phyloP scores from a whole-genome alignment of 2,113 vertebrate genomes.

The Proterorhinus semilunaris region DNA sequence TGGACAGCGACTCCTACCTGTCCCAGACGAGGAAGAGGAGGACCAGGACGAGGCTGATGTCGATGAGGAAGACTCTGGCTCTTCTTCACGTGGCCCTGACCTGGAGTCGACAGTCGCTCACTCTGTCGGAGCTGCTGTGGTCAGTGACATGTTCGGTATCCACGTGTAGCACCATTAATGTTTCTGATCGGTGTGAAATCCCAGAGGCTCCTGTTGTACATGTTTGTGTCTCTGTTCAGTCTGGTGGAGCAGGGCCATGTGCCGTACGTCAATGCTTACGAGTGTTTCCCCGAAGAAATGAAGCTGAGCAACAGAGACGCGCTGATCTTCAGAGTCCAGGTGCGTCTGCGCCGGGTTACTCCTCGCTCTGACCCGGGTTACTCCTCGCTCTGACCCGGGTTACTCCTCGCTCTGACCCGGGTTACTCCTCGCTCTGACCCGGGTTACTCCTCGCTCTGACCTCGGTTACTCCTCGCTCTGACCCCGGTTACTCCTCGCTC shows the following conservation, averaged over 20 bases:
- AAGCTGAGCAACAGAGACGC: slow-evolving; percentile 54
- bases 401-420: neutral
- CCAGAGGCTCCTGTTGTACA: neutral
- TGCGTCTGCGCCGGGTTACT: slow-evolving; percentile 17
- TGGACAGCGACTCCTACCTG: neutral
- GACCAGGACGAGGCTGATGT: slow-evolving; percentile 13
- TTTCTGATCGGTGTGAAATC: too few species aligned
- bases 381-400: neutral
- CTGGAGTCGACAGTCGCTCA: slow-evolving; percentile 58
- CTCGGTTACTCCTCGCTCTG: neutral
- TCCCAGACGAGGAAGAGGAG: neutral
- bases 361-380: too few species aligned
- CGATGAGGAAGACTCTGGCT: slow-evolving; percentile 58
- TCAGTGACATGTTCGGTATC: slow-evolving; percentile 3
- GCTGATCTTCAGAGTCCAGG: slow-evolving; percentile 65
- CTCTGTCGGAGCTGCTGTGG: slow-evolving; percentile 65
- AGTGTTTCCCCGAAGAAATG: slow-evolving; percentile 70
- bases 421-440: neutral
- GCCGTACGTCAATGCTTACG: slow-evolving; percentile 68
- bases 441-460: neutral
- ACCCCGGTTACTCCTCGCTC: neutral
- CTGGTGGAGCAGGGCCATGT: slow-evolving; percentile 64
- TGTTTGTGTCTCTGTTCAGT: slow-evolving; percentile 43
- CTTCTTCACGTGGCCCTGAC: slow-evolving; percentile 60
- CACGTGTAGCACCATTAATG: too few species aligned